Evolutionary conservation across 2,888 invertebrate genomes (phyloP).

Genomic region (Drosophila monieri): DNA sequence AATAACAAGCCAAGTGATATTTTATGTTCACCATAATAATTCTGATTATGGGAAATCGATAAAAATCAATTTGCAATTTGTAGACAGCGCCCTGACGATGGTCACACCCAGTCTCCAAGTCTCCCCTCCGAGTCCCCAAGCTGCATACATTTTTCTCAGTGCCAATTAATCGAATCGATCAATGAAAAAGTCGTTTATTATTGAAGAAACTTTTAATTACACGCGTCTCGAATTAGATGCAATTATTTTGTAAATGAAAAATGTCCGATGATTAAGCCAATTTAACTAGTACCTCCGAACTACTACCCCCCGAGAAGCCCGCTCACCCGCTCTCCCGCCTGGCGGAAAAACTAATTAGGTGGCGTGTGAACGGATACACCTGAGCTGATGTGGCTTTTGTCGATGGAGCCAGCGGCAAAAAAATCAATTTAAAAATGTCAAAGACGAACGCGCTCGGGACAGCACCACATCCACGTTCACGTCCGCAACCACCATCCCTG

Average conservation of each 20-base stretch:
- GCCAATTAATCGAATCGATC: slow-evolving; percentile 56
- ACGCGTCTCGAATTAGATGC: slow-evolving; percentile 49
- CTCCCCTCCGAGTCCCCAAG: neutral
- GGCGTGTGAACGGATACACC: slow-evolving; percentile 67
- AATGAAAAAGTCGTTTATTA: slow-evolving; percentile 35
- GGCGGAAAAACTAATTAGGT: slow-evolving; percentile 47
- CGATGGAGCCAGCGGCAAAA: slow-evolving; percentile 22
- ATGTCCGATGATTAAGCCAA: slow-evolving; percentile 55
- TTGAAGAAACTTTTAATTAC: slow-evolving; percentile 62
- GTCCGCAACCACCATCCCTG: slow-evolving; percentile 4
- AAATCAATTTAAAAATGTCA: slow-evolving; percentile 66
- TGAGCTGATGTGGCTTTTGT: slow-evolving; percentile 69
- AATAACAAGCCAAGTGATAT: slow-evolving; percentile 73
- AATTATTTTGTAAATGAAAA: slow-evolving; percentile 56
- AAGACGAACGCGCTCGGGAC: slow-evolving; percentile 41
- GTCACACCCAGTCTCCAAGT: slow-evolving; percentile 51
- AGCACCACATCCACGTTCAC: slow-evolving; percentile 1
- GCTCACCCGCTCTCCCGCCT: neutral
- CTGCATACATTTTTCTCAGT: neutral
- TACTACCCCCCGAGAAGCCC: neutral
- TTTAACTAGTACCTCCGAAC: slow-evolving; percentile 27
- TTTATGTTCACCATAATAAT: slow-evolving; percentile 65
- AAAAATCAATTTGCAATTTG: slow-evolving; percentile 79
- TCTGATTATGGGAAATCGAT: slow-evolving; percentile 74
- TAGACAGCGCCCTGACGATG: slow-evolving; percentile 53